A percentile compares a stretch with the other conserved stretches of the same genome.
These are phyloP conservation scores for Podarcis cretensis DNA, from an alignment of 2,113 vertebrate genomes.

Conservation along the genomic window DNA sequence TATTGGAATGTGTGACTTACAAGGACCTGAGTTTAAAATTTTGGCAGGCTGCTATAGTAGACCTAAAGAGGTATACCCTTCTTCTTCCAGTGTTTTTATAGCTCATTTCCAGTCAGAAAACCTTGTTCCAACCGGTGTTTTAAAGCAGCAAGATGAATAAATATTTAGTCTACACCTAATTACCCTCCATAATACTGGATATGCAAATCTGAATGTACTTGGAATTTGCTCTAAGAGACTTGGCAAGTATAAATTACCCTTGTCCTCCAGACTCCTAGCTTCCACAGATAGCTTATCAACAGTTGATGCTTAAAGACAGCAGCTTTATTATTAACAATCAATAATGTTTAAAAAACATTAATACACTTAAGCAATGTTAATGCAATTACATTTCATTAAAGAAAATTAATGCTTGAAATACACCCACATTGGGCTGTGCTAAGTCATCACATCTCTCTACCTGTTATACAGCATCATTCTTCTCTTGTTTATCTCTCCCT, in stretches of 20 bases:
- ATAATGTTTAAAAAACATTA: conserved; percentile 68
- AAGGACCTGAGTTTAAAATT: not conserved
- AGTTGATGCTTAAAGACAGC: conserved; percentile 64
- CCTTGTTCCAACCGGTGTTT: conserved; percentile 41
- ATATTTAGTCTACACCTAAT: conserved; percentile 70
- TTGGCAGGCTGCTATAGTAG: conserved; percentile 30
- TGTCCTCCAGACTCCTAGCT: conserved; percentile 60
- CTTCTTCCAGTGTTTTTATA: conserved; percentile 11
- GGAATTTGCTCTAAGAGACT: conserved; percentile 66
- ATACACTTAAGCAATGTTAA: conserved; percentile 62
- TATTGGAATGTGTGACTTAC: conserved; percentile 10
- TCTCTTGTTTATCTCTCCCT: not conserved
- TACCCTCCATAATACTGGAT: conserved; percentile 64
- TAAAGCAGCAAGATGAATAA: conserved; percentile 63
- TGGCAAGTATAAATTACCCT: conserved; percentile 71
- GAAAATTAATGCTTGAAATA: conserved; percentile 61
- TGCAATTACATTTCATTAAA: conserved; percentile 65
- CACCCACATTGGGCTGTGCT: conserved; percentile 29
- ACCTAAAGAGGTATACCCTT: not conserved
- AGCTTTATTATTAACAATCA: conserved; percentile 70
- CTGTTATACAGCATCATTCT: conserved; percentile 13
- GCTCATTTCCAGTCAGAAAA: conserved; percentile 52
- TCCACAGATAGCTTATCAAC: conserved; percentile 64
- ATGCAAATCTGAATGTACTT: conserved; percentile 64
- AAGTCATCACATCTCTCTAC: conserved; percentile 40